These are phyloP conservation scores for Episyrphus balteatus DNA, from an alignment of 1,140 invertebrate species.

Conservation along the genomic window DNA sequence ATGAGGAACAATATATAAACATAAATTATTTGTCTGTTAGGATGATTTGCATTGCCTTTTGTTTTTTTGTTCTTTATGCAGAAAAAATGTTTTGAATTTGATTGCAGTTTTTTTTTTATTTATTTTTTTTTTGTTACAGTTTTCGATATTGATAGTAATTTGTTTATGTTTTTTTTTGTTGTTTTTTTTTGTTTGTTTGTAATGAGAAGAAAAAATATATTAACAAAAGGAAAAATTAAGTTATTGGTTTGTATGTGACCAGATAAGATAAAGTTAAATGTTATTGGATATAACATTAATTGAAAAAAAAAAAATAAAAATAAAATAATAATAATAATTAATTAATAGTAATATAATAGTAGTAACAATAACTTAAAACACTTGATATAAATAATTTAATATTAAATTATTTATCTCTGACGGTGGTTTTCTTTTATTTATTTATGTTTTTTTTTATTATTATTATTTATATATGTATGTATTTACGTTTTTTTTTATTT, in stretches of 20 bases:
- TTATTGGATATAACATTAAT: neutral
- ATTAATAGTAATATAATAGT: neutral
- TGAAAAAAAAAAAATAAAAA: neutral
- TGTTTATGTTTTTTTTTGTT: neutral
- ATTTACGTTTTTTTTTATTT: slow-evolving; percentile 1
- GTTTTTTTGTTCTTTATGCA: neutral
- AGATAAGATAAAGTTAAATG: slow-evolving; percentile 3
- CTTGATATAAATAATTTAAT: slow-evolving; percentile 1
- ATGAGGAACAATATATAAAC: no score
- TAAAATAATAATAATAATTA: neutral
- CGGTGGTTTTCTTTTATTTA: neutral
- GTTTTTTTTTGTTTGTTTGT: neutral
- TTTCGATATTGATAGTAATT: no score
- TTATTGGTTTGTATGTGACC: slow-evolving; percentile 7
- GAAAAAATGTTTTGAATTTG: neutral
- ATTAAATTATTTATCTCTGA: neutral
- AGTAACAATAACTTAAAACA: slow-evolving; percentile 1
- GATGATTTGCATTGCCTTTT: neutral
- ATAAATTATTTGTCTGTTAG: no score
- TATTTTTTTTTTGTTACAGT: neutral
- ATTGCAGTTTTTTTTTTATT: neutral
- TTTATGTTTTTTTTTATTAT: neutral
- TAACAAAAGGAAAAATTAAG: neutral
- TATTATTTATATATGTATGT: slow-evolving; percentile 1
- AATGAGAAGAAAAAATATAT: slow-evolving; percentile 1